Evolutionary conservation across 2,113 vertebrate genomes (phyloP), one percentile per base, ranked within the genome.

Genomic region (Passer montanus): DNA sequence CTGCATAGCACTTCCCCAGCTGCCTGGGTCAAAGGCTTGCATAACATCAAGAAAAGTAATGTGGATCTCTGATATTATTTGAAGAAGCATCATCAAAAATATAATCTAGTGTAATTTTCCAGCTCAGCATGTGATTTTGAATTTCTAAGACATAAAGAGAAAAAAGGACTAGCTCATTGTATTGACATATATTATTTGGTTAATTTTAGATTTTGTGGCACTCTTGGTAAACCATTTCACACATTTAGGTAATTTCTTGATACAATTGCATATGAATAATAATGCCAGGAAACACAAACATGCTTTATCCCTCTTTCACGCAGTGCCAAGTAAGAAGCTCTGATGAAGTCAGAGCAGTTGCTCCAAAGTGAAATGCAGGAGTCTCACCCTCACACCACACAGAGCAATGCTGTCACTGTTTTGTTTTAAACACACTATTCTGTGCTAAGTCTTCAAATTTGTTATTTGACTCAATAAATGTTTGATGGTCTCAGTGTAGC

Each of bases 401-500:
- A 52, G 23, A 87, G 31, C 0, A 5, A 63, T 77, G 53, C 64
- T 46, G 41, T 82, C 77, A 10, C 37, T 39, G 39, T 47, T 82
- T 58, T 47, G n/a, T 62, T 92, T 93, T 39, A 89, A 86, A 78
- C 37, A 50, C 30, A 35, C 43, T 70, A 43, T 72, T 67, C 49
- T 43, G 3, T 0, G 4, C 56, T 2, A 37, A 59, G 58, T 87
- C 82, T 92, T 90, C 79, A 81, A 60, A 94, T 69, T 75, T 84
- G 56, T 89, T 93, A 85, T 89, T 95, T 95, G 78, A 68, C 53
- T 96, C 94, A 85, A 82, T 95, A 84, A 91, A 96, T 93, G 67
- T 93, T 96, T 91, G 58, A 93, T 89, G 89, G 96, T 95, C 87
- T 88, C 84, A 41, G 68, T 86, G 93, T 95, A 95, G 96, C 76